These are phyloP conservation scores for Dolichoris vasculosae DNA, from an alignment of 1,140 invertebrate genomes.

Conservation along the genomic window DNA sequence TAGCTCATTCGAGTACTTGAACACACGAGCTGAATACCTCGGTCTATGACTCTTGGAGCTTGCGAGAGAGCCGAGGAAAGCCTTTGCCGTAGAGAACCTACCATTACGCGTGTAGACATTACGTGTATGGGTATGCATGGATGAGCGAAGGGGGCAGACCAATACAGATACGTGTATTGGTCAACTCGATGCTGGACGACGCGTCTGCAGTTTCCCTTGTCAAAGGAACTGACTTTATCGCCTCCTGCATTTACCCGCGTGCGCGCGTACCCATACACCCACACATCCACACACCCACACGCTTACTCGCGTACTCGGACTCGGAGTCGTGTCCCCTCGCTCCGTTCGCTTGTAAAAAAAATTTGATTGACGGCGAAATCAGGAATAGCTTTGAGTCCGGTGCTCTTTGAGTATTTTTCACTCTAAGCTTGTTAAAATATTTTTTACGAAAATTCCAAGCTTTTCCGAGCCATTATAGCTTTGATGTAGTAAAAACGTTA, in stretches of 20 bases:
- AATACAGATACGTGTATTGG: not conserved
- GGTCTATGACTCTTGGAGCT: slow-evolving; percentile 30
- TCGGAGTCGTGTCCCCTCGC: too few species aligned
- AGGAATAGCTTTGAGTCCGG: slow-evolving; percentile 22
- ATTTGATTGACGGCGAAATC: slow-evolving; percentile 34
- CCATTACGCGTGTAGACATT: not conserved
- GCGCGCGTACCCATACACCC: not conserved
- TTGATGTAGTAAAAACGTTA: not conserved
- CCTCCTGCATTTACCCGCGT: too few species aligned
- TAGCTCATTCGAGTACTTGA: slow-evolving; percentile 42
- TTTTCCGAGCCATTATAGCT: not conserved
- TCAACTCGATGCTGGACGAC: not conserved
- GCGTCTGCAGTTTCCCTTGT: slow-evolving; percentile 20
- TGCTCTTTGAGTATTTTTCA: not conserved
- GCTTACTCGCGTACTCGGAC: too few species aligned
- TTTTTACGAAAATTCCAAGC: not conserved
- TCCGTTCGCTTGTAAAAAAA: not conserved
- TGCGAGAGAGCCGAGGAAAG: not conserved
- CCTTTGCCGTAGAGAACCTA: not conserved
- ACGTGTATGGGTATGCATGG: not conserved
- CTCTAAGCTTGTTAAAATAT: not conserved
- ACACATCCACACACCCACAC: not conserved
- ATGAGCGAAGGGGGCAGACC: not conserved
- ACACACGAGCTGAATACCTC: slow-evolving; percentile 29
- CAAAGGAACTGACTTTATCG: slow-evolving; percentile 2